A percentile compares a stretch with the other conserved stretches of the same genome.
These are phyloP conservation scores for Willisornis vidua DNA, from an alignment of 2,113 vertebrate genomes.

Conservation along the genomic window DNA sequence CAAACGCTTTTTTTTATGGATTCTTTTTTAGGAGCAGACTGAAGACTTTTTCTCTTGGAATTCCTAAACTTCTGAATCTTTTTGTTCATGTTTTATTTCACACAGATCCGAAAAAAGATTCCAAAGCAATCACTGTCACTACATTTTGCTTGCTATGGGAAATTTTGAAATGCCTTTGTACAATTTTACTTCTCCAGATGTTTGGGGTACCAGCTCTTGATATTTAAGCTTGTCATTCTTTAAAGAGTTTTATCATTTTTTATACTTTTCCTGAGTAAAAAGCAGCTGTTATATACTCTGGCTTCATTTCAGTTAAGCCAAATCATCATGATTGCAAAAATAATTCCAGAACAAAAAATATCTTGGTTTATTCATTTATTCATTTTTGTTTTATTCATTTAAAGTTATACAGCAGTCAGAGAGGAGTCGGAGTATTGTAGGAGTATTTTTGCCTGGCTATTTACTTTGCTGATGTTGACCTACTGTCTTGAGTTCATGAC, in stretches of 20 bases:
- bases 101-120: not conserved
- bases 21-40: not conserved
- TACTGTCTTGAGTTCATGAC: not conserved
- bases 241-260: not conserved
- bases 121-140: not conserved
- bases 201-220: not conserved
- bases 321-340: not conserved
- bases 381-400: not conserved
- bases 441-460: not conserved
- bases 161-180: not conserved
- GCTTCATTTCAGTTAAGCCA: not conserved
- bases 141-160: not conserved
- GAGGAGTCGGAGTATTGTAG: not conserved
- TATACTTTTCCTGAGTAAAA: not conserved
- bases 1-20: not conserved
- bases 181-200: not conserved
- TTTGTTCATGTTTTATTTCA: not conserved
- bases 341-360: not conserved
- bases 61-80: not conserved
- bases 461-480: not conserved
- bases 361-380: not conserved
- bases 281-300: not conserved
- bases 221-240: not conserved
- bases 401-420: not conserved
- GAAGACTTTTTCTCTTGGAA: not conserved